A percentile compares a stretch with the other conserved stretches of the same genome.
These are phyloP conservation scores for Dipus sagitta DNA, from an alignment of 2,797 vertebrate species.

Conservation along the genomic window DNA sequence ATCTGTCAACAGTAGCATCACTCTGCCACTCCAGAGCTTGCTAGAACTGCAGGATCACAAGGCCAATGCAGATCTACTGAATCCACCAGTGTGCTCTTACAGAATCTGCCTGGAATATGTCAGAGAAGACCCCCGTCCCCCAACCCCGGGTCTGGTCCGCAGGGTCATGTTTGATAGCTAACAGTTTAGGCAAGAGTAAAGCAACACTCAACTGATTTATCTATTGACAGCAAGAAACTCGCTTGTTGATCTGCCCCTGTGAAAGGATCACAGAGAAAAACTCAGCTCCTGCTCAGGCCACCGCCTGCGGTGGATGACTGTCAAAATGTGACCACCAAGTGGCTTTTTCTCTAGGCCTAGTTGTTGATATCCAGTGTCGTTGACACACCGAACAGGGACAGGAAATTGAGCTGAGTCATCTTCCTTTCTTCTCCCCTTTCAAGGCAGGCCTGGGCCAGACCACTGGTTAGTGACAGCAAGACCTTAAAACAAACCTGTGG, in stretches of 20 bases:
- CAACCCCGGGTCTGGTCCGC: not conserved
- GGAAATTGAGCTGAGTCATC: not conserved
- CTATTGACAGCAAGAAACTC: not conserved
- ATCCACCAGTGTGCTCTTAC: not conserved
- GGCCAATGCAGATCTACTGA: not conserved
- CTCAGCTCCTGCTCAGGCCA: not conserved
- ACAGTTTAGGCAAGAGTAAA: not conserved
- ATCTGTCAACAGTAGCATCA: not conserved
- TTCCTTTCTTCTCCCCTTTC: not conserved
- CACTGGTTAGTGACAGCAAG: not conserved
- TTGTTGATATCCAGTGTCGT: not conserved
- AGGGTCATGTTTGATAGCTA: not conserved
- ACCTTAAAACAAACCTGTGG: not conserved
- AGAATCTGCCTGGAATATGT: not conserved
- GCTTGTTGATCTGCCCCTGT: not conserved
- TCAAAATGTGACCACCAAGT: not conserved
- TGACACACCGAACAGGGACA: not conserved
- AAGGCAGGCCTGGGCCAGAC: not conserved
- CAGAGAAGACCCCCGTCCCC: not conserved
- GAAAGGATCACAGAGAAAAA: not conserved
- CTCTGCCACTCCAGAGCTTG: not conserved
- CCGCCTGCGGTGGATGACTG: not conserved
- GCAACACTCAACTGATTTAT: not conserved
- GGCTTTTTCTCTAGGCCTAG: not conserved
- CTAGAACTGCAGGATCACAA: not conserved